These are phyloP conservation scores for Zootermopsis nevadensis DNA, from an alignment of 2,888 invertebrate species.

Conservation along the genomic window DNA sequence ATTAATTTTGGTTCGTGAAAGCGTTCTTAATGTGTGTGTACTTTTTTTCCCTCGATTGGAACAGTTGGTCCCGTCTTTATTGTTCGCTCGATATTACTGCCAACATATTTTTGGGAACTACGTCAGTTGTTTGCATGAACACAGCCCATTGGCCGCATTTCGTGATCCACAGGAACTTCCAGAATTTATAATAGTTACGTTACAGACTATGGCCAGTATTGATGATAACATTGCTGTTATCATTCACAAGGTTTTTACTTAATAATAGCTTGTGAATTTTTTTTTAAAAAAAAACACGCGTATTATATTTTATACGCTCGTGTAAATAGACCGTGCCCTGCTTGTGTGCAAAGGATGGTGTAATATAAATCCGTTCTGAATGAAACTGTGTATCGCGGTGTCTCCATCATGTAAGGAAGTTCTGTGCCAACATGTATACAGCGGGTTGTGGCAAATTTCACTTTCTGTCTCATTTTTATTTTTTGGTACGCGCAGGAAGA, in stretches of 20 bases:
- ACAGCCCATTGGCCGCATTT: not conserved
- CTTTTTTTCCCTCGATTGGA: too few species aligned
- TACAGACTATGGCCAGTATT: too few species aligned
- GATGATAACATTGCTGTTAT: not conserved
- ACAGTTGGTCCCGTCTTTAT: too few species aligned
- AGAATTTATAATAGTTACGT: not conserved
- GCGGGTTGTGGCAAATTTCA: not conserved
- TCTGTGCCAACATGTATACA: not conserved
- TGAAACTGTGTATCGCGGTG: conserved; percentile 26
- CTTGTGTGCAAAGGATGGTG: not conserved
- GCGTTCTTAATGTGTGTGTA: too few species aligned
- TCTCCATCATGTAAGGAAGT: conserved; percentile 3
- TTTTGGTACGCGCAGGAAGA: not conserved
- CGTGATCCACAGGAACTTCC: not conserved
- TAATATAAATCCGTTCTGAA: conserved; percentile 24
- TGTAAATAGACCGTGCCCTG: conserved; percentile 2
- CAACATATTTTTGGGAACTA: not conserved
- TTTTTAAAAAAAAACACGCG: not conserved
- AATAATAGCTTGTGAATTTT: conserved; percentile 14
- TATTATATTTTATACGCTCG: not conserved
- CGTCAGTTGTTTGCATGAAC: not conserved
- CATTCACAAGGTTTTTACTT: not conserved
- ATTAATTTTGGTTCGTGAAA: too few species aligned
- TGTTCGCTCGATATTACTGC: too few species aligned
- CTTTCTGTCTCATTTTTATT: not conserved